Base-by-base conservation (phyloP, 2,888 invertebrate genomes). In the Tetanocera ferruginea region DNA sequence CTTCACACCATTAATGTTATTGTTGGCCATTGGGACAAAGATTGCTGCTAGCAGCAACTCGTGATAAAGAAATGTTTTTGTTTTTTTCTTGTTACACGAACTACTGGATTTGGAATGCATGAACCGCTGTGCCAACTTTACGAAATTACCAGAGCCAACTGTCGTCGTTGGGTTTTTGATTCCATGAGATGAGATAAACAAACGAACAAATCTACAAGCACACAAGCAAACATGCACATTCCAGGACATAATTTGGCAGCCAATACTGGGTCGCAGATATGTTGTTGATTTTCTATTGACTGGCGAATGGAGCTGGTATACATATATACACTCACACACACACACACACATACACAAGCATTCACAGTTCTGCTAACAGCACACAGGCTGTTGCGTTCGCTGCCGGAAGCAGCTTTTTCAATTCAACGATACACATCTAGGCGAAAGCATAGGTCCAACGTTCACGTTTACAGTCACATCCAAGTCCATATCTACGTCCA, bases 261-360 rank as follows among this genome's bases (percentile, higher is more conserved):
- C 74, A 34, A 17, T 19, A 51, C 57, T 4, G 37, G 37, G 57
- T 69, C 55, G 37, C 37, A 72, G 72, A 11, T 19, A 72, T 23
- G 57, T 64, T 74, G 74, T 74, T 74, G 74, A 74, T 74, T 74
- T 62, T 75, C 75, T 34, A 67, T 75, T 75, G 67, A 75, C 34
- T 62, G n/a, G 57, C 8, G 25, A 62, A 28, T 17, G 23, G 5
- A 51, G 69, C 37, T 37, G 19, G 51, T 14, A 25, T n/a, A 64
- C 37, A 25, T 17, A 25, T 19, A 37, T 23, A 37, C 8, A 52
- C 43, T 31, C 11, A 69, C 52, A 28, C 51, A 25, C 43, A 64
- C 23, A 14, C 34, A 72, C 14, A 19, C 23, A 57, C 17, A 37
- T 28, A 55, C 52, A 3, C 17, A 23, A 34, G 17, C 37, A 17